Evolutionary conservation across 2,888 invertebrate species (phyloP), one percentile per base, ranked within the genome.

Genomic region (Poecilobothrus nobilitatus): DNA sequence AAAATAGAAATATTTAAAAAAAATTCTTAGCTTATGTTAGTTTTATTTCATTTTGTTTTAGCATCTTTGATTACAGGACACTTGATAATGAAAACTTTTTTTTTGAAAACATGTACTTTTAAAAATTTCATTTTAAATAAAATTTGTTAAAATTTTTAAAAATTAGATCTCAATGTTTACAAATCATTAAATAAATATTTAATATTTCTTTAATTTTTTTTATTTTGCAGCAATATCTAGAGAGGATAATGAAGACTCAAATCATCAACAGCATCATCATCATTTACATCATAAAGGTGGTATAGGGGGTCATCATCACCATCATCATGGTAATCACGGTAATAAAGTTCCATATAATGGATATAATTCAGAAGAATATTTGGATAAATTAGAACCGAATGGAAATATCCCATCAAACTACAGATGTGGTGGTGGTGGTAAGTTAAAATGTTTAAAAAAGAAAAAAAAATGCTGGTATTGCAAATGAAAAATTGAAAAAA

Each of bases 361-460:
- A 74, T 95, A 93, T 87, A 82, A 81, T 76, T 94, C 94, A 70
- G 94, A 94, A 80, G 94, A 95, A 86, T 95, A 92, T 85, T 88
- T 95, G 81, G 94, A 95, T 84, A 88, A 94, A 81, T 88, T 94
- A 79, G 95, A 95, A 85, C 93, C 92, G 79, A 95, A 94, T 84
- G 94, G 94, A 79, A 95, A 94, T 86, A 94, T 94, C 85, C 93
- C 90, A 78, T 87, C 87, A 73, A 89, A 91, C 83, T 86, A 87
- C 81, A 85, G 87, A 84, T 89, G 87, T 81, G 88, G 89, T 87
- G 80, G 87, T 81, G 88, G 89, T 87, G 80, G 80, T 80, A 75
- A 80, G 80, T 76, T 70, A 63, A 66, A 18, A 53, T 62, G 64
- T n/a, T n/a, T n/a, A n/a, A n/a, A n/a, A n/a, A n/a, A n/a, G n/a